Conservation (phyloP, 1,140 invertebrate genomes). For the Drosophila nannoptera region DNA sequence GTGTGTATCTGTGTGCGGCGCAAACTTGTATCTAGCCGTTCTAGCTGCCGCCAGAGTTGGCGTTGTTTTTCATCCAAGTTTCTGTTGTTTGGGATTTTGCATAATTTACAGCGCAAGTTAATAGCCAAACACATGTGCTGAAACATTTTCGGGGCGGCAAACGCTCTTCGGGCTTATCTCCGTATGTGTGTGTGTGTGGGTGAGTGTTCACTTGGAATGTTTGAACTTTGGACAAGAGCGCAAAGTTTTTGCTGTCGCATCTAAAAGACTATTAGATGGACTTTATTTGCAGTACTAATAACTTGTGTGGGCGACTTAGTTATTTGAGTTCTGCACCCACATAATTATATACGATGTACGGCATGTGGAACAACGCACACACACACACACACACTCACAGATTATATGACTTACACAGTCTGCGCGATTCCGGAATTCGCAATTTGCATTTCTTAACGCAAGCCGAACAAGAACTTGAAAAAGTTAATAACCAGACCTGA, state of each 20-base stretch:
- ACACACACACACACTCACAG: neutral
- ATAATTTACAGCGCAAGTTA: conserved; percentile 58
- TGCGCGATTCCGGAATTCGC: neutral
- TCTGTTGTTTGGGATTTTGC: conserved; percentile 47
- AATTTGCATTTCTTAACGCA: conserved; percentile 6
- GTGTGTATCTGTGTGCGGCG: neutral
- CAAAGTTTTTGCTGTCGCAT: conserved; percentile 15
- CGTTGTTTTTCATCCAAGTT: conserved; percentile 34
- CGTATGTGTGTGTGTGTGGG: conserved; percentile 8
- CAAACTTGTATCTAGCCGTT: conserved; percentile 16
- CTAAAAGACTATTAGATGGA: conserved; percentile 9
- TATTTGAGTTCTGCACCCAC: conserved; percentile 2
- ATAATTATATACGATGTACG: neutral
- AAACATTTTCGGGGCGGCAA: conserved; percentile 8
- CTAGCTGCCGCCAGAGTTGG: neutral
- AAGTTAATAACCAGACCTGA: conserved; percentile 10
- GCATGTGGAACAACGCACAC: neutral
- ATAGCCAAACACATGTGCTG: conserved; percentile 42
- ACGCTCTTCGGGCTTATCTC: conserved; percentile 1
- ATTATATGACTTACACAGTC: neutral
- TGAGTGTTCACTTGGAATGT: conserved; percentile 23
- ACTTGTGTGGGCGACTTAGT: neutral
- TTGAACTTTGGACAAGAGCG: conserved; percentile 27
- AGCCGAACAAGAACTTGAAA: conserved; percentile 3
- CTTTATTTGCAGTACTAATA: conserved; percentile 13